Evolutionary conservation across 2,113 vertebrate genomes (phyloP), one percentile per base, ranked within the genome.

Genomic region (Eulemur macaco): DNA sequence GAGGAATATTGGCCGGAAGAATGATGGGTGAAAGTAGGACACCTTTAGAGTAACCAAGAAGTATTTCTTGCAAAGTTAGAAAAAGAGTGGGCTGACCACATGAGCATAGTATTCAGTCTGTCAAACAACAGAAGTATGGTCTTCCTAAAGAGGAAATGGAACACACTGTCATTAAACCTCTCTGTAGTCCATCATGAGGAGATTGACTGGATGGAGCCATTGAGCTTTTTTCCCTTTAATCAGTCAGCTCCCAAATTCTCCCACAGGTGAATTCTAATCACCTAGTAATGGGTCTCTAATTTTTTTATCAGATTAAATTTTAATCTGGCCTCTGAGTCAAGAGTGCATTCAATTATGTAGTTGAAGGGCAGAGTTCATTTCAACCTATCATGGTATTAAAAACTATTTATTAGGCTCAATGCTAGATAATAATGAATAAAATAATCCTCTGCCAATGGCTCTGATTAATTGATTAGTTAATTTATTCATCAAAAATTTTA

Each of bases 291-390:
- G 25, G 66, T 39, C 45, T 94, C 42, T 69, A 86, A 56, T 76
- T 93, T 89, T 86, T 42, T 39, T 39, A 81, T 42, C 80, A 93
- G 42, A 82, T 69, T 73, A 54, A n/a, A 84, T 81, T 95, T 91
- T 74, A 25, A 58, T 83, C 50, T 82, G 45, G 37, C 13, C 52
- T 80, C 73, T 89, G 56, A 85, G 42, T 80, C 63, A 91, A 95
- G 37, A 60, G 37, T 73, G 50, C 37, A 74, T 85, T 81, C 69
- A 91, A 8, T 66, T 89, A 81, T 13, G 45, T 14, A 47, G 50
- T 34, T 71, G 29, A 91, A 93, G 76, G 34, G 3, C 31, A 85
- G 20, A 93, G 52, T 85, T 90, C n/a, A 56, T 54, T 58, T 85
- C n/a, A 93, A 42, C 2, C 8, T 11, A 89, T 42, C 8, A 63